Percentiles rank a stretch among this genome's conserved stretches.
phyloP scores from a whole-genome alignment of 1,140 invertebrate genomes.

The fruit fly (Drosophila melanogaster) region DNA sequence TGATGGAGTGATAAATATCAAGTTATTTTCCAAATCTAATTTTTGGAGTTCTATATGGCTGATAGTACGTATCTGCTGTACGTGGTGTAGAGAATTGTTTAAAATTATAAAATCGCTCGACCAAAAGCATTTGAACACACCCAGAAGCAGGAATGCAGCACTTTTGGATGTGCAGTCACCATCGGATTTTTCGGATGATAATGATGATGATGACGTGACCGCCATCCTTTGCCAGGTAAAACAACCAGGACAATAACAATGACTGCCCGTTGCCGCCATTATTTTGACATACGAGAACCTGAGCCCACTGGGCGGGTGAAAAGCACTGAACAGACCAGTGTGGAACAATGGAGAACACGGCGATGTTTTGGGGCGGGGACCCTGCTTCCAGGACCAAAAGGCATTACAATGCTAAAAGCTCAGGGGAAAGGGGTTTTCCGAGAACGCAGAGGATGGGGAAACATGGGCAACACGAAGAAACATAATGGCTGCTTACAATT shows the following conservation, averaged over 20 bases:
- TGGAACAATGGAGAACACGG: slow-evolving; percentile 69
- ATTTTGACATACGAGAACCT: slow-evolving; percentile 76
- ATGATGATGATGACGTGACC: slow-evolving; percentile 42
- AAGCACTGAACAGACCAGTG: slow-evolving; percentile 4
- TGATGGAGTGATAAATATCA: no score
- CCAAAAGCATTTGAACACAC: neutral
- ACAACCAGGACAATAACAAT: slow-evolving; percentile 57
- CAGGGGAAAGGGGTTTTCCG: neutral
- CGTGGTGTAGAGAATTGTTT: neutral
- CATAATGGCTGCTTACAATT: slow-evolving; percentile 83
- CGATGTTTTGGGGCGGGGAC: slow-evolving; percentile 45
- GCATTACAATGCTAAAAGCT: slow-evolving; percentile 61
- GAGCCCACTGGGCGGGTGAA: slow-evolving; percentile 26
- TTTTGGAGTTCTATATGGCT: no score
- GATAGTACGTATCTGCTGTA: no score
- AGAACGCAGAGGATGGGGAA: slow-evolving; percentile 6
- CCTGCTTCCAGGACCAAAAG: slow-evolving; percentile 33
- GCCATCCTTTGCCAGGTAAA: slow-evolving; percentile 24
- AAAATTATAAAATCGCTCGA: neutral
- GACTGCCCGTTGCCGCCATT: slow-evolving; percentile 58
- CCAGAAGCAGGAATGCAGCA: neutral
- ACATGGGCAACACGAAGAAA: slow-evolving; percentile 80
- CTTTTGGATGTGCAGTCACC: neutral
- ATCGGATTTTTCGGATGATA: slow-evolving; percentile 13
- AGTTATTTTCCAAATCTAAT: no score